Evolutionary conservation across 2,888 invertebrate species (phyloP).

Genomic region (Prenolepis imparis): DNA sequence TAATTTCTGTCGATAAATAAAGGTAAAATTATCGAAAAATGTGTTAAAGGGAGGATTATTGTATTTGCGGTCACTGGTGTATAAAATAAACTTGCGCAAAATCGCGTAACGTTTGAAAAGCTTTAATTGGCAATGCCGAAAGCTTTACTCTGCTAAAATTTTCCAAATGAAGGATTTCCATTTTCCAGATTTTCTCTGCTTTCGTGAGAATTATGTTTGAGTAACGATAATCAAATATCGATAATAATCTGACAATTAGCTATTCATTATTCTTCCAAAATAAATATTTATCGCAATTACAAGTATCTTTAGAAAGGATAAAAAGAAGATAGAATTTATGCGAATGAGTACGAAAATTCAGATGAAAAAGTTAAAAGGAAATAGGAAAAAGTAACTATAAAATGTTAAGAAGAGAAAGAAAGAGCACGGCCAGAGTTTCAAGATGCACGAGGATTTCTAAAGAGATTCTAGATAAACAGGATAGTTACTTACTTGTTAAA

Average conservation of each 20-base stretch:
- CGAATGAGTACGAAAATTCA: neutral
- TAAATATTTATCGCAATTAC: neutral
- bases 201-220: neutral
- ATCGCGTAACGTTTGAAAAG: neutral
- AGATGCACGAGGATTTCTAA: slow-evolving; percentile 10
- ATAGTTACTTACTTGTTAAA: slow-evolving; percentile 22
- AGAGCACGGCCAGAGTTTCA: neutral
- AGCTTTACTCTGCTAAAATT: slow-evolving; percentile 36
- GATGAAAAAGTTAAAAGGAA: slow-evolving; percentile 11
- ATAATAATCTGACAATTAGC: neutral
- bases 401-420: neutral
- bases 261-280: neutral
- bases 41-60: slow-evolving; percentile 21
- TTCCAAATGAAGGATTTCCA: slow-evolving; percentile 1
- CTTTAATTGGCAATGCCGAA: neutral
- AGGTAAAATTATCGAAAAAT: slow-evolving; percentile 1
- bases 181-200: slow-evolving; percentile 1
- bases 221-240: neutral
- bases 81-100: neutral
- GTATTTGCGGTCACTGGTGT: neutral
- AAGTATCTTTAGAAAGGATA: neutral
- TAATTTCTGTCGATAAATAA: slow-evolving; percentile 3
- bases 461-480: slow-evolving; percentile 36
- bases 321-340: neutral
- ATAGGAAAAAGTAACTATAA: neutral